Evolutionary conservation across 1,140 invertebrate genomes (phyloP).

Genomic region (Caenorhabditis remanei): DNA sequence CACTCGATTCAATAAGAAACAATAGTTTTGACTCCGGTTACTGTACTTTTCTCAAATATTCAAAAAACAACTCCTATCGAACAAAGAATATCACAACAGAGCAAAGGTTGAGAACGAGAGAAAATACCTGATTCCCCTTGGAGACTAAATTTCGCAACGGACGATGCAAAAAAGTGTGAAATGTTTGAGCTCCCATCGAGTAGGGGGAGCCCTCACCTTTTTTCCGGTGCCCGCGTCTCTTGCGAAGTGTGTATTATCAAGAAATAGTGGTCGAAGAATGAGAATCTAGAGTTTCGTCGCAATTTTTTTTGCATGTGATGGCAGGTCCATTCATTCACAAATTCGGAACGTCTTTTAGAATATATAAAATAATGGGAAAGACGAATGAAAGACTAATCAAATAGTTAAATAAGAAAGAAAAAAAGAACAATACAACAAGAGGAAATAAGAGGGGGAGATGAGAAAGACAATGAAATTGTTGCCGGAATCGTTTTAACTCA

Average conservation of each 20-base stretch:
- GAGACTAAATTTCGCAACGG: slow-evolving; percentile 50
- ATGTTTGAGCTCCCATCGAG: slow-evolving; percentile 53
- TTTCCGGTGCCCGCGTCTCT: slow-evolving; percentile 52
- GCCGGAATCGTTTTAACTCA: slow-evolving; percentile 48
- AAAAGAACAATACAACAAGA: slow-evolving; percentile 49
- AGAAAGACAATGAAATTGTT: slow-evolving; percentile 44
- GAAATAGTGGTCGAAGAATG: slow-evolving; percentile 50
- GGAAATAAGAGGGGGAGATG: neutral
- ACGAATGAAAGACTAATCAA: slow-evolving; percentile 23
- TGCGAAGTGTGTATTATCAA: slow-evolving; percentile 55
- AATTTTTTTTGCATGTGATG: slow-evolving; percentile 52
- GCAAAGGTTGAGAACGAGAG: neutral
- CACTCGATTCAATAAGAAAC: too few species aligned
- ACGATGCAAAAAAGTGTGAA: slow-evolving; percentile 56
- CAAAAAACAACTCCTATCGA: too few species aligned
- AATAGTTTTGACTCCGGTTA: too few species aligned
- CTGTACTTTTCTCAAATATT: too few species aligned
- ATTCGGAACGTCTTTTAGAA: slow-evolving; percentile 25
- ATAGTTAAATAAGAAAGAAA: slow-evolving; percentile 3
- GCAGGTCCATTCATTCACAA: neutral
- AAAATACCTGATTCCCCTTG: slow-evolving; percentile 41
- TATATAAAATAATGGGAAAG: neutral
- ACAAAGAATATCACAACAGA: neutral
- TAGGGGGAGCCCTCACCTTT: slow-evolving; percentile 52
- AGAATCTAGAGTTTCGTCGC: slow-evolving; percentile 51